These are phyloP conservation scores for Druon quercuslanigerum DNA, from an alignment of 1,140 invertebrate species.

Conservation along the genomic window DNA sequence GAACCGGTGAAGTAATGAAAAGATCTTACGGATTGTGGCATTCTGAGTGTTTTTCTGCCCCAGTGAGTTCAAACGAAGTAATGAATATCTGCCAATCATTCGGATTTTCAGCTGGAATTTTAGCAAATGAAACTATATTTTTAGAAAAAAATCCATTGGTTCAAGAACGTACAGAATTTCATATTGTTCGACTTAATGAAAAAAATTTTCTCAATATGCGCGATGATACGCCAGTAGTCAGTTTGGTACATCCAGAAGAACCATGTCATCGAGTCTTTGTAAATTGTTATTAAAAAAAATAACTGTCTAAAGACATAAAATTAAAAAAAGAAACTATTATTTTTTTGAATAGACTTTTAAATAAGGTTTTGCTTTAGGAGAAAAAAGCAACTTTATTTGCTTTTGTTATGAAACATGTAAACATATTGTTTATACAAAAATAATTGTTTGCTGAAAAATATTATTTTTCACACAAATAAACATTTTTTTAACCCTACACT, in stretches of 20 bases:
- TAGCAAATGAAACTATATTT: neutral
- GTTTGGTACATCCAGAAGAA: slow-evolving; percentile 38
- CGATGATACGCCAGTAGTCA: slow-evolving; percentile 50
- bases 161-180: slow-evolving; percentile 54
- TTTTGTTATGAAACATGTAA: too few species aligned
- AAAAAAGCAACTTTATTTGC: too few species aligned
- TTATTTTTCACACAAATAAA: too few species aligned
- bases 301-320: neutral
- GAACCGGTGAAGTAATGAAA: slow-evolving; percentile 76
- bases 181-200: slow-evolving; percentile 56
- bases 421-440: too few species aligned
- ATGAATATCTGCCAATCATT: slow-evolving; percentile 46
- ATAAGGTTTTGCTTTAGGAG: too few species aligned
- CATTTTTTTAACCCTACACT: too few species aligned
- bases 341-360: too few species aligned
- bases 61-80: slow-evolving; percentile 34
- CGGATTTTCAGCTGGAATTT: slow-evolving; percentile 50
- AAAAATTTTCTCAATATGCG: slow-evolving; percentile 51
- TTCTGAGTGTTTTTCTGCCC: slow-evolving; percentile 75
- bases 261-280: slow-evolving; percentile 59
- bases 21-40: slow-evolving; percentile 79
- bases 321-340: too few species aligned
- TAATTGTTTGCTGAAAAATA: too few species aligned
- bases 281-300: slow-evolving; percentile 47
- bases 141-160: slow-evolving; percentile 37